These are phyloP conservation scores for Gonatopus flavifemur DNA, from an alignment of 1,140 invertebrate genomes.

Conservation along the genomic window DNA sequence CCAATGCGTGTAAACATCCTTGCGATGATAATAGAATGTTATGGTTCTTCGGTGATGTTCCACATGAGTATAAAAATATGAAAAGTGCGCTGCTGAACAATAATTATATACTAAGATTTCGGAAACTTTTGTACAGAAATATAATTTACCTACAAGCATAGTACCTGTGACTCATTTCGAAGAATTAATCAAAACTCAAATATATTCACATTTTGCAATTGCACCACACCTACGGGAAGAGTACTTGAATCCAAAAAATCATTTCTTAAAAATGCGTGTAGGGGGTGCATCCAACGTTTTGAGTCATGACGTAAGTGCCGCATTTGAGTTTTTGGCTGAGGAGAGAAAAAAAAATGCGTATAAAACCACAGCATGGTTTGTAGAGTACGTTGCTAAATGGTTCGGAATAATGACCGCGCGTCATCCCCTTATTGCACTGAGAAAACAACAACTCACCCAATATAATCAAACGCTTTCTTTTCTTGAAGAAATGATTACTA, in stretches of 20 bases:
- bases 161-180: not conserved
- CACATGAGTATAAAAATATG: not conserved
- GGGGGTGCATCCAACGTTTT: not conserved
- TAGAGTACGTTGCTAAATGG: not conserved
- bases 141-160: not conserved
- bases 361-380: constrained; percentile 3
- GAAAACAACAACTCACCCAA: not conserved
- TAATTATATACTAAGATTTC: not conserved
- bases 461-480: not conserved
- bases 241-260: not conserved
- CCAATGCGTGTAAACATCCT: not conserved
- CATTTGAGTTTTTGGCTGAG: not conserved
- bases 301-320: not conserved
- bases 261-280: not conserved
- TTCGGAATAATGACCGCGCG: not conserved
- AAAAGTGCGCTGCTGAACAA: not conserved
- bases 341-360: not conserved
- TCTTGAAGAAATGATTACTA: not conserved
- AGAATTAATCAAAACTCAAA: not conserved
- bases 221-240: not conserved
- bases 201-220: not conserved
- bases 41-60: not conserved
- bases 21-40: not conserved
- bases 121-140: constrained; percentile 2
- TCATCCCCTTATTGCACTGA: not conserved